Base-by-base conservation (phyloP, 92 coral and sea anemone genomes). In the Pocillopora grandis region DNA sequence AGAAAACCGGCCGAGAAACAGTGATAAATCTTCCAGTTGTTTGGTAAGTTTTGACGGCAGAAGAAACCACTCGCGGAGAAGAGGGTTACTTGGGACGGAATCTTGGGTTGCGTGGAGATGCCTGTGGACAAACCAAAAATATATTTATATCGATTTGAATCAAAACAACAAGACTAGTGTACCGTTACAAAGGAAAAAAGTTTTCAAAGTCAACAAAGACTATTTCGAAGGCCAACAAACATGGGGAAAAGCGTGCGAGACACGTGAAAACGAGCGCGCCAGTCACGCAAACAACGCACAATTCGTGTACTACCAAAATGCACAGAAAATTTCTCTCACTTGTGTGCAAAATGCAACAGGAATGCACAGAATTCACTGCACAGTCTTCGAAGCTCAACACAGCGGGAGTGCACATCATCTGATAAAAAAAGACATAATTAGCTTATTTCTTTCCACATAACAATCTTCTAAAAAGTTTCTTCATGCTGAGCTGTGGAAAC, bases 351-450 rank as follows among this genome's bases (percentile, higher is more conserved):
- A 19, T 85, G 64, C 27, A 85, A 89, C n/a, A 96, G 66, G 63
- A 94, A 96, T 19, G 91, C 89, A 85, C 88, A 78, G 36, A 96
- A 96, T n/a, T 66, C 66, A 52, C 86, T 76, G 71, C 99, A 96
- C 65, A 87, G 81, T 75, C 89, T 94, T 76, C 99, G 91, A 69
- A 92, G 88, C 78, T 87, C 84, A 63, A 84, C 65, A 72, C 93
- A 92, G 19, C 83, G 87, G 16, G 66, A 20, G 58, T 90, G 87
- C n/a, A 86, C 88, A 79, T 92, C 96, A 90, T 81, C 96, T 92
- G 87, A 31, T 10, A 62, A 77, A 35, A 61, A 52, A 42, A 3
- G 52, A 42, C 52, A 42, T 42, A 42, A 42, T 42, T 42, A 42
- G 52, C 52, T 42, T 42, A 42, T 42, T 42, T 42, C 52, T 7